Evolutionary conservation across 2,888 invertebrate species (phyloP), one percentile per base, ranked within the genome.

Genomic region (Troides oblongomaculatus): DNA sequence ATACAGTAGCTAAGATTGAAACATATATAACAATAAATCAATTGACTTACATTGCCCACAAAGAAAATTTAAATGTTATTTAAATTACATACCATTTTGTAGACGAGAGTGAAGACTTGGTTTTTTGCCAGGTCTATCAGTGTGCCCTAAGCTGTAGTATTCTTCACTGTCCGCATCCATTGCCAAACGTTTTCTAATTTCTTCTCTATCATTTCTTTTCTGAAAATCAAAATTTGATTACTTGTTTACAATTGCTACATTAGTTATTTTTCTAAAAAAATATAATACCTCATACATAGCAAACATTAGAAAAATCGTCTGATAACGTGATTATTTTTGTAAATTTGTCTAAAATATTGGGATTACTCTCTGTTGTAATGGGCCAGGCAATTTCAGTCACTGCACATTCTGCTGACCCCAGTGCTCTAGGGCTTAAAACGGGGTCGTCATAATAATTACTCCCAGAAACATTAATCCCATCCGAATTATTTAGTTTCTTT

Each of bases 161-260:
- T 96, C 96, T 78, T 97, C 97, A 66, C 93, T 93, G 78, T 97
- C 96, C 66, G 95, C 94, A 21, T 96, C 97, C 96, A 97, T 96
- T 0, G 98, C 98, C 84, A 98, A 91, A 72, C 97, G 94, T 78
- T 96, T 94, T 72, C 98, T 94, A 77, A 98, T 98, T 89, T 98
- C 98, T 88, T 98, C 98, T 68, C 98, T 94, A 84, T 98, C 98
- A 94, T 97, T 97, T 81, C 96, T 95, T 88, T 97, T 95, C 96
- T 97, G 93, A 71, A 94, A 67, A 64, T 30, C 17, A 59, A 53
- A n/a, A 30, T 60, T 60, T 36, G 18, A n/a, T 65, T 36, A 39
- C 23, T 61, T 57, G 61, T 57, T 57, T 46, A 46, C 50, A 18
- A 25, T 23, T 39, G 18, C 23, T 39, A 53, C 0, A 39, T 21